Base-by-base conservation (phyloP, 2,113 vertebrate genomes). In the Cynoglossus semilaevis region DNA sequence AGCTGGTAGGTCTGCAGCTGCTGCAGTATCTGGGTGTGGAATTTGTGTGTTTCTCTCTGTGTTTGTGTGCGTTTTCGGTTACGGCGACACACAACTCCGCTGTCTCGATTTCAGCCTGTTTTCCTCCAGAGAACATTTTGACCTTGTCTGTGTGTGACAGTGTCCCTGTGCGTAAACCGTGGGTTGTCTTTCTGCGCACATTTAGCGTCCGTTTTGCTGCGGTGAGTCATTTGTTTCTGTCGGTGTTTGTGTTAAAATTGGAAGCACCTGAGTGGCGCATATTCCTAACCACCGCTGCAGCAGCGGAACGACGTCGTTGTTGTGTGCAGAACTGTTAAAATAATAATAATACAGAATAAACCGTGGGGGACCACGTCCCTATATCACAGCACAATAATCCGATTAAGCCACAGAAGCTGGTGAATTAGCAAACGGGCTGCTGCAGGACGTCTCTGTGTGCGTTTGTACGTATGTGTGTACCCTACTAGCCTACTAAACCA, bases 401-500 rank as follows among this genome's bases (percentile, higher is more conserved):
- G 22, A 29, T 29, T 29, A 29, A 29, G 22, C 22, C 3, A 29
- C 22, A 29, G 22, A 29, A 29, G 22, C 2, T 29, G 22, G 22
- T 29, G 22, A 29, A 29, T 29, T 29, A 29, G 22, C 2, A 6
- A 4, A 29, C 22, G 6, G 22, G 6, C 22, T 29, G 22, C 22
- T 4, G 22, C 22, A 29, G 22, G 22, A 29, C 22, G 22, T 1
- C 16, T 16, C 22, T 38, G 14, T 18, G 58, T 55, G 51, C n/a
- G n/a, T n/a, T n/a, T n/a, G n/a, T 48, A 42, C 64, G 70, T 56
- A 75, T 74, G 75, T 42, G 57, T 56, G 57, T 53, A 49, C 47
- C 47, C 61, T 8, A 65, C 69, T 70, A 62, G 71, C 76, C 70
- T 57, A 52, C 63, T 67, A 51, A 74, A 70, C 50, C 63, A 44